These are phyloP conservation scores for Drymonia ruficornis DNA, from an alignment of 2,888 invertebrate species.

Conservation along the genomic window DNA sequence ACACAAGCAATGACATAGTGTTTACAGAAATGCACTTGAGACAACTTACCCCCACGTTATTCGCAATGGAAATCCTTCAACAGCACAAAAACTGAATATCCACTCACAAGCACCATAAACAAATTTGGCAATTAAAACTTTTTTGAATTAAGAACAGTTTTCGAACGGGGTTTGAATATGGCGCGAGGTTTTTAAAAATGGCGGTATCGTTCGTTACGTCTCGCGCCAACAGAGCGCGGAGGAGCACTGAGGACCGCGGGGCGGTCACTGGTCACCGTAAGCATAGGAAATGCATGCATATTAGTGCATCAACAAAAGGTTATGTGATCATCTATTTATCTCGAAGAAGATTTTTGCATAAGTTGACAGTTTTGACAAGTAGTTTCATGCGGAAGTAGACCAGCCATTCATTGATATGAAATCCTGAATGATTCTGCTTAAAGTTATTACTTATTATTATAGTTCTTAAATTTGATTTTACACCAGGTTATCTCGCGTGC, in stretches of 20 bases:
- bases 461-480: too few relatives aligned
- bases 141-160: conserved; percentile 11
- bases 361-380: not conserved
- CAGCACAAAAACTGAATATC: conserved; percentile 6
- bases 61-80: conserved; percentile 12
- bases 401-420: not conserved
- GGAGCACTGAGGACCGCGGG: conserved; percentile 54
- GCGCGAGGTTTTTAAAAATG: conserved; percentile 40
- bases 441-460: too few relatives aligned
- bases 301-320: conserved; percentile 27
- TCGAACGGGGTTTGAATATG: conserved; percentile 19
- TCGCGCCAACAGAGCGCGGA: conserved; percentile 60
- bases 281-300: conserved; percentile 20
- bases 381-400: not conserved
- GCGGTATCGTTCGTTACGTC: conserved; percentile 54
- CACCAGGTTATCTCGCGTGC: too few relatives aligned
- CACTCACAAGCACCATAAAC: conserved; percentile 11
- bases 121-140: conserved; percentile 12
- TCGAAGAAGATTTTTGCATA: not conserved
- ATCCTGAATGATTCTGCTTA: too few relatives aligned
- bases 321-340: conserved; percentile 8
- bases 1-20: not conserved
- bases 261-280: conserved; percentile 19
- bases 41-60: not conserved
- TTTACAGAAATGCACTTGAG: not conserved